These are phyloP conservation scores for Danaus chrysippus DNA, from an alignment of 2,888 invertebrate species.

Conservation along the genomic window DNA sequence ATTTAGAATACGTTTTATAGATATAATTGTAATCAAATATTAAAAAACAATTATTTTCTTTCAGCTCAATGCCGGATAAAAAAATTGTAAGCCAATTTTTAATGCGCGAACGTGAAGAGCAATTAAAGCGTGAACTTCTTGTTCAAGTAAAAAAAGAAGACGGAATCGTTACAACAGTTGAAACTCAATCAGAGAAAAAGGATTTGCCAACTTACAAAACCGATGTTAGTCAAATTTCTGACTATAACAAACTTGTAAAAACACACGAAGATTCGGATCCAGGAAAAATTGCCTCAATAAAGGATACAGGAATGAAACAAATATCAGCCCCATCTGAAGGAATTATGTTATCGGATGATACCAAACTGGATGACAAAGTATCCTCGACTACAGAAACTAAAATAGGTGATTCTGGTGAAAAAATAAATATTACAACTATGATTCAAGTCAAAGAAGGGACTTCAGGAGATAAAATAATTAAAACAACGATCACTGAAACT, in stretches of 20 bases:
- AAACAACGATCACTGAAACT: constrained; percentile 25
- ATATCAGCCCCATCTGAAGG: neutral
- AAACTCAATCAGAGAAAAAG: neutral
- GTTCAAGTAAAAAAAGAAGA: neutral
- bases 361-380: constrained; percentile 8
- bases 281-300: no score
- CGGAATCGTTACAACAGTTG: neutral
- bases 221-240: no score
- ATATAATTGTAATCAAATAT: neutral
- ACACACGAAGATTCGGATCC: no score
- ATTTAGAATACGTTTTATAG: neutral
- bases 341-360: neutral
- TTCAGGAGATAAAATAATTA: constrained; percentile 24
- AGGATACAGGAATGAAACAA: neutral
- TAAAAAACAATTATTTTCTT: constrained; percentile 26
- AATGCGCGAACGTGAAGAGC: constrained; percentile 60
- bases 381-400: constrained; percentile 19
- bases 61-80: constrained; percentile 50
- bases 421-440: constrained; percentile 23
- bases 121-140: constrained; percentile 53
- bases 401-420: constrained; percentile 24
- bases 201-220: no score
- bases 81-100: constrained; percentile 56
- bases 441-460: constrained; percentile 24
- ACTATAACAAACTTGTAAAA: no score